A percentile compares a stretch with the other conserved stretches of the same genome.
Conservation (phyloP, 2,797 vertebrate species). For the Liasis olivaceus region DNA sequence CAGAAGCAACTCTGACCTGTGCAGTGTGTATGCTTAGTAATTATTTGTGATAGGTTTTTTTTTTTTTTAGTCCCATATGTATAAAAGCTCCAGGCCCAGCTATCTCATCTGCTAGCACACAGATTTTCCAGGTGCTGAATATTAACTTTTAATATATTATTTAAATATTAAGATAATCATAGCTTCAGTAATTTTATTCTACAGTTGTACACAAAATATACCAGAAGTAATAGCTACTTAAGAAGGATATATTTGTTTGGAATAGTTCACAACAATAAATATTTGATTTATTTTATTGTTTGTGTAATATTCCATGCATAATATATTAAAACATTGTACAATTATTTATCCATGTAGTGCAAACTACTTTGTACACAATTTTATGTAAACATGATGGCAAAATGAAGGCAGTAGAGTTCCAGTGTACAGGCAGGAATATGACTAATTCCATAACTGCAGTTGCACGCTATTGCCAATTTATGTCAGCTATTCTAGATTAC, state of each 20-base stretch:
- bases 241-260: conserved; percentile 57
- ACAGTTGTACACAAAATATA: conserved; percentile 74
- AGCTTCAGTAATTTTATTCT: conserved; percentile 76
- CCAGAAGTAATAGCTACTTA: conserved; percentile 33
- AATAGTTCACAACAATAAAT: conserved; percentile 47
- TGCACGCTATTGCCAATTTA: background rate
- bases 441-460: background rate
- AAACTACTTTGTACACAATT: background rate
- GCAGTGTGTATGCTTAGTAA: conserved; percentile 74
- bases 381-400: background rate
- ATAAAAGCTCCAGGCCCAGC: conserved; percentile 77
- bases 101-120: conserved; percentile 81
- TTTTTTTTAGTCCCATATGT: conserved; percentile 77
- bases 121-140: conserved; percentile 85
- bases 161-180: conserved; percentile 89
- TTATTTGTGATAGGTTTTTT: conserved; percentile 81
- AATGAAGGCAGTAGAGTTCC: background rate
- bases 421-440: background rate
- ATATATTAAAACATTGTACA: conserved; percentile 15
- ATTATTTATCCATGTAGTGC: background rate
- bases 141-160: conserved; percentile 92
- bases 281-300: conserved; percentile 43
- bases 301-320: conserved; percentile 7
- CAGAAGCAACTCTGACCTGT: conserved; percentile 74
- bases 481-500: background rate